Percentiles rank a stretch among this genome's conserved stretches.
Evolutionary conservation across 2,888 invertebrate species (phyloP).

Genomic region (Dolomedes plantarius): DNA sequence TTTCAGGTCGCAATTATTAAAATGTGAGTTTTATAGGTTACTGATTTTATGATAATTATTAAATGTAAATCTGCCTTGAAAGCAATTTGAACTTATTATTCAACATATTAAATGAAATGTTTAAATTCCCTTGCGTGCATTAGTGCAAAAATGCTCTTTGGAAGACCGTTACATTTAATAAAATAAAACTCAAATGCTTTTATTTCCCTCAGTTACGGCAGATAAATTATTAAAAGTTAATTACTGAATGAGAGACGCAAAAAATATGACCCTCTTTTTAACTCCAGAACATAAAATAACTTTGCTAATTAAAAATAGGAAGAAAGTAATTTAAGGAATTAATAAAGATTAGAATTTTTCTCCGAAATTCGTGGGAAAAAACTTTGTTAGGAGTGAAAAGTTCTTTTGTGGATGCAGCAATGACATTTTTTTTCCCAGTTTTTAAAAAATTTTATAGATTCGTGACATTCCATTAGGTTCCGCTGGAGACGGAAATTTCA

Average conservation of each 20-base stretch:
- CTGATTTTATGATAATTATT: too few species aligned
- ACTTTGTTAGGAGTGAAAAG: background rate
- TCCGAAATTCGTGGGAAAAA: background rate
- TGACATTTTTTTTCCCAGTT: background rate
- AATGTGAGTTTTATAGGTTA: too few species aligned
- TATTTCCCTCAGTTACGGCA: background rate
- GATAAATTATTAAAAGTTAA: background rate
- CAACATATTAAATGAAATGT: background rate
- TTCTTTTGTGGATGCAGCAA: background rate
- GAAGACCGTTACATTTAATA: background rate
- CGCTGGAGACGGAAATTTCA: background rate
- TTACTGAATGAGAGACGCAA: background rate
- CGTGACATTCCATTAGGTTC: background rate
- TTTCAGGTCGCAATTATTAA: too few species aligned
- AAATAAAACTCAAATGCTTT: background rate
- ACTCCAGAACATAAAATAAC: background rate
- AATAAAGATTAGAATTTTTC: background rate
- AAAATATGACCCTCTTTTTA: background rate
- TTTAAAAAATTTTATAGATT: background rate
- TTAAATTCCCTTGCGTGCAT: background rate
- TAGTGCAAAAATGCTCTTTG: background rate
- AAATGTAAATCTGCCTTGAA: too few species aligned
- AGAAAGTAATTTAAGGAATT: background rate
- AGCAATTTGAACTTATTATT: too few species aligned
- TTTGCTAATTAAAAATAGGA: background rate